Percentiles rank a stretch among this genome's conserved stretches.
These are phyloP conservation scores for Osmerus mordax DNA, from an alignment of 2,113 vertebrate genomes.

Conservation along the genomic window DNA sequence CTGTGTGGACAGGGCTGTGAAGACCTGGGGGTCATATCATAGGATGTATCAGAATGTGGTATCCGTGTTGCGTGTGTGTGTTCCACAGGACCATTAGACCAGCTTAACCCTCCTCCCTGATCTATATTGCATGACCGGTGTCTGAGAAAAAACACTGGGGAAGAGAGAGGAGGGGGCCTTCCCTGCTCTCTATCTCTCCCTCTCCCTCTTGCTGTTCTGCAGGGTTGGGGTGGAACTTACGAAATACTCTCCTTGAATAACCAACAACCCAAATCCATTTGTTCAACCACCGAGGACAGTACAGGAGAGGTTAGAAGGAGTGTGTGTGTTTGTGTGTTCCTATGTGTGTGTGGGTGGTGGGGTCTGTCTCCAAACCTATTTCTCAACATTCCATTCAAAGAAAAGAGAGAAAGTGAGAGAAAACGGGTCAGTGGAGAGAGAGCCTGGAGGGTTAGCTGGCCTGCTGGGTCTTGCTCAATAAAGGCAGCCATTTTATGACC, in stretches of 20 bases:
- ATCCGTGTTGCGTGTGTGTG: not conserved
- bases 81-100: constrained; percentile 8
- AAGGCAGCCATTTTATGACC: constrained; percentile 11
- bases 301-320: not conserved
- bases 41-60: not conserved
- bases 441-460: constrained; percentile 1
- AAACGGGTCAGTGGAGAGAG: not conserved
- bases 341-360: not conserved
- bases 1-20: constrained; percentile 5
- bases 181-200: constrained; percentile 40
- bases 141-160: constrained; percentile 36
- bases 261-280: constrained; percentile 4
- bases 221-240: not conserved
- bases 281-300: not conserved
- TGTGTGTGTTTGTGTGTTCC: not conserved
- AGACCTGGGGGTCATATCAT: constrained; percentile 44
- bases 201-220: constrained; percentile 22
- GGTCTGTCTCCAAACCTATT: not conserved
- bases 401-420: not conserved
- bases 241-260: constrained; percentile 8
- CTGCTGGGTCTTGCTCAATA: constrained; percentile 11
- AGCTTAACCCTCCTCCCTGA: constrained; percentile 12
- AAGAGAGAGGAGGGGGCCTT: constrained; percentile 1
- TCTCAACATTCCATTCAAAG: constrained; percentile 5
- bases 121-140: constrained; percentile 65